These are phyloP conservation scores for Amphilophus citrinellus DNA, from an alignment of 2,113 vertebrate genomes.

Conservation along the genomic window DNA sequence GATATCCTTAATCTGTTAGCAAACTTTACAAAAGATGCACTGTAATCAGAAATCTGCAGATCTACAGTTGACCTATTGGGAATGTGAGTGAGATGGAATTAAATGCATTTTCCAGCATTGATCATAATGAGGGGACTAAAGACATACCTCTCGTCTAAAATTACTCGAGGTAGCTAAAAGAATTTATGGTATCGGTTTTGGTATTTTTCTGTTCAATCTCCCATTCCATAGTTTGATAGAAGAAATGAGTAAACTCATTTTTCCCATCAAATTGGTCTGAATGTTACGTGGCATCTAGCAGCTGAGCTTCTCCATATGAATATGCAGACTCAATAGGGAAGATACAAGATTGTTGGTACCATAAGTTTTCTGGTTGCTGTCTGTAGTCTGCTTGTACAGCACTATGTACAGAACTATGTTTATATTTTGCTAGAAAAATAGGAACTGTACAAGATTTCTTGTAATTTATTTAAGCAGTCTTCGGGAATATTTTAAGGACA, in stretches of 20 bases:
- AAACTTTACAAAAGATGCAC: conserved; percentile 12
- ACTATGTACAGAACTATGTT: no score
- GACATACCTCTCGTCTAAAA: neutral
- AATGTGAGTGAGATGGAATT: neutral
- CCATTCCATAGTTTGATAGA: neutral
- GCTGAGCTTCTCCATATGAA: no score
- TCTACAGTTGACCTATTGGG: conserved; percentile 10
- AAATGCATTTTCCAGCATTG: neutral
- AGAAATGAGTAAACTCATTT: neutral
- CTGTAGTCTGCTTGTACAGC: neutral
- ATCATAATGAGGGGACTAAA: neutral
- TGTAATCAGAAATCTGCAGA: neutral
- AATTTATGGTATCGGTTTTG: neutral
- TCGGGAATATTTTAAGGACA: neutral
- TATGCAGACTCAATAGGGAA: neutral
- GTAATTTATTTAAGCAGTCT: neutral
- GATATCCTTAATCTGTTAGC: conserved; percentile 47
- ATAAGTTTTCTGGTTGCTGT: neutral
- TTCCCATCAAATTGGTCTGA: neutral
- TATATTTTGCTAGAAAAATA: neutral
- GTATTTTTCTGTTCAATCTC: neutral
- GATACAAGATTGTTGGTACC: neutral
- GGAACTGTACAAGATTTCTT: neutral
- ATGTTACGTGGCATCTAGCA: neutral
- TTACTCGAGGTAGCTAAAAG: neutral